These are phyloP conservation scores for Formica aserva DNA, from an alignment of 2,888 invertebrate species.

Conservation along the genomic window DNA sequence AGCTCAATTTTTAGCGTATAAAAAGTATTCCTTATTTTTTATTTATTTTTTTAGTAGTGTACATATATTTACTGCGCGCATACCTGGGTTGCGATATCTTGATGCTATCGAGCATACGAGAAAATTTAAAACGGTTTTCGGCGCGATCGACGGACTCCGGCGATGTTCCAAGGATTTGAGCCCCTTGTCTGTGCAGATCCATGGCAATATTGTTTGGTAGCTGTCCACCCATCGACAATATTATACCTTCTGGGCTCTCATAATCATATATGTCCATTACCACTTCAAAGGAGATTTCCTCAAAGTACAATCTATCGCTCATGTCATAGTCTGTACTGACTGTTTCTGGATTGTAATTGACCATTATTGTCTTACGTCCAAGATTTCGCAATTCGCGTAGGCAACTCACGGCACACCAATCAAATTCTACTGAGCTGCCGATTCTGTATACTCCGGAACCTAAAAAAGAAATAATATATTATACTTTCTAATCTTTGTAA, in stretches of 20 bases:
- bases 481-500: neutral
- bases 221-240: slow-evolving; percentile 99
- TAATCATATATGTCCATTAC: slow-evolving; percentile 99
- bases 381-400: slow-evolving; percentile 95
- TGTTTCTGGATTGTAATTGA: slow-evolving; percentile 99
- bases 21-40: too few species aligned
- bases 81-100: slow-evolving; percentile 95
- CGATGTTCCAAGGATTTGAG: slow-evolving; percentile 96
- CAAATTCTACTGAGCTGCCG: slow-evolving; percentile 99
- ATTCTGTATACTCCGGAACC: slow-evolving; percentile 98
- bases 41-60: too few species aligned
- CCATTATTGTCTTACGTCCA: slow-evolving; percentile 97
- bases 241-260: slow-evolving; percentile 97
- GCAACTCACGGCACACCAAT: slow-evolving; percentile 99
- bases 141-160: slow-evolving; percentile 99
- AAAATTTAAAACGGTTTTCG: slow-evolving; percentile 99
- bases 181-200: slow-evolving; percentile 96
- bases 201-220: slow-evolving; percentile 99
- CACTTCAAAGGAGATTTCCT: slow-evolving; percentile 99
- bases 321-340: slow-evolving; percentile 99
- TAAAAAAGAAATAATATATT: slow-evolving; percentile 51
- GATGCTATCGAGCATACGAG: slow-evolving; percentile 97
- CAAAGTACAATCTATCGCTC: slow-evolving; percentile 99
- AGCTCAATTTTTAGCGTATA: too few species aligned
- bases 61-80: neutral